Conservation (phyloP, 2,797 vertebrate species). For the Mionectes olivaceus region DNA sequence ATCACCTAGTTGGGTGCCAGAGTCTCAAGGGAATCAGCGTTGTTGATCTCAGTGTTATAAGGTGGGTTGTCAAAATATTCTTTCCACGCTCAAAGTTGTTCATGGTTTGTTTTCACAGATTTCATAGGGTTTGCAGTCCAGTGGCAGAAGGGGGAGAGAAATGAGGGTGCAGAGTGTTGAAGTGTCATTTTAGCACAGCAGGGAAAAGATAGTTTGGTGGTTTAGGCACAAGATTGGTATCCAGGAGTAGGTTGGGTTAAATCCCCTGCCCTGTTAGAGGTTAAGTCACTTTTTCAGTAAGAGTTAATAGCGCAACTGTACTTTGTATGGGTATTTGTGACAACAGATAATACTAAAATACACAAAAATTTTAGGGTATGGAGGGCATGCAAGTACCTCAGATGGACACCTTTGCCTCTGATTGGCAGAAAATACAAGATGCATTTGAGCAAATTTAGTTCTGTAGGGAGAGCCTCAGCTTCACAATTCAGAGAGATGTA, state of each 20-base stretch:
- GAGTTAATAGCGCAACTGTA: not conserved
- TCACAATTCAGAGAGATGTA: not conserved
- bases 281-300: not conserved
- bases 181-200: not conserved
- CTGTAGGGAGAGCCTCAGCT: fast-evolving
- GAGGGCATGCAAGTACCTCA: not conserved
- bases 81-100: not conserved
- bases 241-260: not conserved
- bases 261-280: not conserved
- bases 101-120: not conserved
- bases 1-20: not conserved
- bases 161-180: not conserved
- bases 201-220: not conserved
- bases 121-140: not conserved
- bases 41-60: not conserved
- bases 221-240: not conserved
- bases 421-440: not conserved
- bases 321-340: not conserved
- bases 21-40: not conserved
- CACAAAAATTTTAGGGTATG: not conserved
- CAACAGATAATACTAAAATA: not conserved
- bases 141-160: not conserved
- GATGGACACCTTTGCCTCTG: not conserved
- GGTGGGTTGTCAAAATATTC: not conserved
- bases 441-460: not conserved